Base-by-base conservation (phyloP, 2,797 vertebrate species). In the Mionectes olivaceus region DNA sequence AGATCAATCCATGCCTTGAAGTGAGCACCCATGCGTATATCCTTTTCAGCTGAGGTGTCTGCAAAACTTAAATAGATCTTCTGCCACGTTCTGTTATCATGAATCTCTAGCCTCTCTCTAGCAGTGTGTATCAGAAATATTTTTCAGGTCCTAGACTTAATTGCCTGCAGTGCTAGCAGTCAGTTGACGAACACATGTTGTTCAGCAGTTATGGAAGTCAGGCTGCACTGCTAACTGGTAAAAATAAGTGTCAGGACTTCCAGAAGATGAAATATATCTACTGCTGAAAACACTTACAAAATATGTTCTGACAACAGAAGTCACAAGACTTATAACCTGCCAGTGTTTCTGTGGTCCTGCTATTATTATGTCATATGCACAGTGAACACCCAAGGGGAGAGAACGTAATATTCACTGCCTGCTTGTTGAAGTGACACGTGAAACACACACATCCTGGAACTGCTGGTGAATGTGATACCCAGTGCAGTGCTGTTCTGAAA, bases 1-100 rank as follows among this genome's bases (percentile, higher is more conserved):
- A 92, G 88, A 94, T 93, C 95, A 95, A 87, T 94, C 60, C 64
- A 10, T 80, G 83, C 94, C 93, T 93, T 95, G 93, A 95, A 97
- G 89, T 90, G 89, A 95, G 93, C 92, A 94, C 77, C 78, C 55
- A 19, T 69, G 85, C 32, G 47, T 94, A 59, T 67, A 89, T 80
- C 82, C 77, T 79, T 82, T 92, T 92, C 78, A 90, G 67, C 63
- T 84, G 90, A 95, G 81, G 37, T 83, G 70, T 87, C 75, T 94
- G 68, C 41, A 89, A 57, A 93, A 56, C 83, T 84, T 84, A 81
- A 93, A 92, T 46, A 90, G 50, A 94, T 71, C 70, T 82, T 81
- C 74, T 92, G 81, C 70, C 52, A 56, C 74, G 39, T 79, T 90
- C 63, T 89, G 74, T 60, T 80, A 19, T 83, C 32, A 17, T 2